Percentiles rank a stretch among this genome's conserved stretches.
Conservation (phyloP, 1,140 invertebrate species). For the Drosophila malerkotliana region DNA sequence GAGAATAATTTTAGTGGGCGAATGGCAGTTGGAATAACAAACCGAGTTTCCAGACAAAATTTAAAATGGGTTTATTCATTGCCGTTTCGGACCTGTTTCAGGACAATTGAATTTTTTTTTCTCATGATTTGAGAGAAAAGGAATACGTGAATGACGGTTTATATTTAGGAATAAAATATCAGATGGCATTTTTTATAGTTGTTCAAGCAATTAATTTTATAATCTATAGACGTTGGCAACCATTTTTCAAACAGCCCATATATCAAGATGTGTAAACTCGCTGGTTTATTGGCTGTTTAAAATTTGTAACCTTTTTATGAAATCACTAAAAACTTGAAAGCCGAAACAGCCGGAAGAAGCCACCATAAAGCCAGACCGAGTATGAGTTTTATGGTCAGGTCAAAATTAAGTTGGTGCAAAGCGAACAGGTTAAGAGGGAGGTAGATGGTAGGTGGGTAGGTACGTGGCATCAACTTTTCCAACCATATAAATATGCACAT, state of each 20-base stretch:
- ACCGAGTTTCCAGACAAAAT: slow-evolving; percentile 24
- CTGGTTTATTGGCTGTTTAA: not conserved
- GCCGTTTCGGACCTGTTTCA: slow-evolving; percentile 20
- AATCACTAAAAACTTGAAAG: not conserved
- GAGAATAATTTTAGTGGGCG: slow-evolving; percentile 34
- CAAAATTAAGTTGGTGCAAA: slow-evolving; percentile 67
- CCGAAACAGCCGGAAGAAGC: not conserved
- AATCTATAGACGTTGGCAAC: not conserved
- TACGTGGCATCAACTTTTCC: slow-evolving; percentile 30
- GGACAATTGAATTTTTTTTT: slow-evolving; percentile 12
- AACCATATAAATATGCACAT: slow-evolving; percentile 77
- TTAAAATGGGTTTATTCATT: slow-evolving; percentile 28
- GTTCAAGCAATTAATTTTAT: not conserved
- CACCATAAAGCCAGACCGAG: slow-evolving; percentile 12
- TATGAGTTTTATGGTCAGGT: slow-evolving; percentile 50
- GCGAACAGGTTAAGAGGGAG: slow-evolving; percentile 9
- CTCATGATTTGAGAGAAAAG: not conserved
- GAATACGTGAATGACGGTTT: not conserved
- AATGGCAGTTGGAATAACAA: slow-evolving; percentile 41
- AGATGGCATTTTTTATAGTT: not conserved
- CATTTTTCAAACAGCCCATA: not conserved
- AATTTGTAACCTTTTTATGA: not conserved
- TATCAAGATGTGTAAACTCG: not conserved
- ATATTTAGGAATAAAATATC: not conserved
- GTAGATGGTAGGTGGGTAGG: not conserved